A percentile compares a stretch with the other conserved stretches of the same genome.
These are phyloP conservation scores for Panthera tigris DNA, from an alignment of 2,113 vertebrate genomes.

Conservation along the genomic window DNA sequence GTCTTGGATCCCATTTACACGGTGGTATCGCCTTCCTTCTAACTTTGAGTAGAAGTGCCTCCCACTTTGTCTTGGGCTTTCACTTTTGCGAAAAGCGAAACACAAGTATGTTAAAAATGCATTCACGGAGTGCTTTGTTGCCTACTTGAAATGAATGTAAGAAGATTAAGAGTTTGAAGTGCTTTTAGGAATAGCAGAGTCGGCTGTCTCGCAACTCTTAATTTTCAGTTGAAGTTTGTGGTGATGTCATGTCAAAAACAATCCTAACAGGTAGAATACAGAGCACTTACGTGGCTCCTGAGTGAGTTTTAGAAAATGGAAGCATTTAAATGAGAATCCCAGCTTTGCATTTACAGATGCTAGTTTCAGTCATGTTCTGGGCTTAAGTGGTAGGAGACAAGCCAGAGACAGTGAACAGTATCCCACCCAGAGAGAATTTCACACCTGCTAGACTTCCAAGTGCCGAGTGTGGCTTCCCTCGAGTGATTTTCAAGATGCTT, in stretches of 20 bases:
- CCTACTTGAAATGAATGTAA: conserved; percentile 22
- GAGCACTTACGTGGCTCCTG: not conserved
- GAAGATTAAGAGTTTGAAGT: conserved; percentile 29
- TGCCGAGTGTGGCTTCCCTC: not conserved
- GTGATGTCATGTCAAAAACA: conserved; percentile 44
- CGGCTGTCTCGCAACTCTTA: not conserved
- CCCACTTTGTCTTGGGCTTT: not conserved
- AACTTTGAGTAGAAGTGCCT: not conserved
- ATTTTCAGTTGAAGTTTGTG: conserved; percentile 49
- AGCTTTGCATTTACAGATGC: not conserved
- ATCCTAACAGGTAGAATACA: not conserved
- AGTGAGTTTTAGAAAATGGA: not conserved
- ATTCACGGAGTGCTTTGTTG: not conserved
- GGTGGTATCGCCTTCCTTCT: not conserved
- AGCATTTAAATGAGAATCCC: not conserved
- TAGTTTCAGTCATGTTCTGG: not conserved
- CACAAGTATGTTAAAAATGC: not conserved
- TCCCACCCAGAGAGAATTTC: not conserved
- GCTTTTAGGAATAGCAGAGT: conserved; percentile 20
- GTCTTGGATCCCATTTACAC: not conserved
- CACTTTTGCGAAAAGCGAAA: not conserved
- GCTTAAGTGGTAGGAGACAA: not conserved
- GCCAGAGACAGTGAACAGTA: not conserved
- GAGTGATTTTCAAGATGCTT: conserved; percentile 3
- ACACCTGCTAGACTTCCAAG: not conserved